Evolutionary conservation across 2,888 invertebrate genomes (phyloP).

Genomic region (Orchesellides sinensis): DNA sequence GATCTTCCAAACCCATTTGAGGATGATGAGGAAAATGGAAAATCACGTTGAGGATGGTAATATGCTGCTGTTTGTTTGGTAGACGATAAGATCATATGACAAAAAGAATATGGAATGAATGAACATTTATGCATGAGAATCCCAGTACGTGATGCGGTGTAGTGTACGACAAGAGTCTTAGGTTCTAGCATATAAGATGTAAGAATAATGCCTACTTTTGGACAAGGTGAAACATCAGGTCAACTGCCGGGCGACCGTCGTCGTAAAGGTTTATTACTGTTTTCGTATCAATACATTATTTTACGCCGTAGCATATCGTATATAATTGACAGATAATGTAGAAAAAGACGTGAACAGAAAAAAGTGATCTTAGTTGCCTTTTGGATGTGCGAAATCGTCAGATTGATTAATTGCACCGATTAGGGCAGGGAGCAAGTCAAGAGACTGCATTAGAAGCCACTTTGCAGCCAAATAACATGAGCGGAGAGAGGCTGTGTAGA

Average conservation of each 20-base stretch:
- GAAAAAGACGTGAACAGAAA: background rate
- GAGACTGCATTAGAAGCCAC: slow-evolving; percentile 47
- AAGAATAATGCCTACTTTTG: background rate
- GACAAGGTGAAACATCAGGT: slow-evolving; percentile 16
- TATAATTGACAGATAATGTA: background rate
- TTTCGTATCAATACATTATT: background rate
- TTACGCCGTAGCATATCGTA: background rate
- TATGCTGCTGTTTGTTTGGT: slow-evolving; percentile 15
- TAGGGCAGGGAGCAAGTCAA: slow-evolving; percentile 61
- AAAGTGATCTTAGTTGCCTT: slow-evolving; percentile 23
- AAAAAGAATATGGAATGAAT: slow-evolving; percentile 22
- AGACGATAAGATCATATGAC: slow-evolving; percentile 51
- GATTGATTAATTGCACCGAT: slow-evolving; percentile 62
- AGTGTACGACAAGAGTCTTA: background rate
- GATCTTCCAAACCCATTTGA: slow-evolving; percentile 22
- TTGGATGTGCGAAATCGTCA: slow-evolving; percentile 59
- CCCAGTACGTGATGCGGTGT: background rate
- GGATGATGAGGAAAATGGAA: background rate
- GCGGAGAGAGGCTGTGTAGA: slow-evolving; percentile 7
- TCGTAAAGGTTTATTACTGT: too few species aligned
- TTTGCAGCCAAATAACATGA: slow-evolving; percentile 9
- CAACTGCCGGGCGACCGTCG: background rate
- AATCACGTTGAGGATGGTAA: slow-evolving; percentile 10
- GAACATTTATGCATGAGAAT: too few species aligned
- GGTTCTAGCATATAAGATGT: too few species aligned